Evolutionary conservation across 2,888 invertebrate species (phyloP), one percentile per base, ranked within the genome.

Genomic region (Cyrtodaria siliqua): DNA sequence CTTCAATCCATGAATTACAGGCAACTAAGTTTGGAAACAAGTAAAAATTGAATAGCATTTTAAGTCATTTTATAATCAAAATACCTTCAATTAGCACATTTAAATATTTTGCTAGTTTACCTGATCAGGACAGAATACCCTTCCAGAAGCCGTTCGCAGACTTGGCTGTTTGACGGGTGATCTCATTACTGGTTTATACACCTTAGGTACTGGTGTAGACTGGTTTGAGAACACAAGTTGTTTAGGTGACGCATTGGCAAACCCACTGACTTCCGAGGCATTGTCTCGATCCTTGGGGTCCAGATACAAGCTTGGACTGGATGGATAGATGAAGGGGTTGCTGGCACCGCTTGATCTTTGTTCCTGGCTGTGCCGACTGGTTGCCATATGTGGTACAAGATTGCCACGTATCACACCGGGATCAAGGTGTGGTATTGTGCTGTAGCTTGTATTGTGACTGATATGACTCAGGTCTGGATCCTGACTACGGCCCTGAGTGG

Each of bases 211-310:
- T 20, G 86, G 82, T 24, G 86, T 81, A 2, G 86, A 83, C 47
- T 85, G 81, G 63, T 84, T 83, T 14, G 79, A 72, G 73, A 86
- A 85, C 55, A 84, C 64, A 27, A 87, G 77, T 63, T 87, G 85
- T 71, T 86, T 87, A 1, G 87, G 85, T 23, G 85, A 82, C 9
- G 79, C 79, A 53, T 80, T 75, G 6, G 79, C 82, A 60, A 81
- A 83, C 16, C 85, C 78, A 49, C 87, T 87, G 8, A 85, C 80
- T 42, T 85, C 82, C 24, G 85, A 84, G 16, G 42, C 72, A 69
- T 84, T 80, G 26, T 83, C 86, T 8, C 75, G 50, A 57, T 85
- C 83, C 40, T 74, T 78, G 1, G 83, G 83, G 40, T 84, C 78
- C 14, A 69, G 56, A 53, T 81, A 75, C 20, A 85, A 59, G 71